Base-by-base conservation (phyloP, 2,797 vertebrate species). In the Micromesistius poutassou region DNA sequence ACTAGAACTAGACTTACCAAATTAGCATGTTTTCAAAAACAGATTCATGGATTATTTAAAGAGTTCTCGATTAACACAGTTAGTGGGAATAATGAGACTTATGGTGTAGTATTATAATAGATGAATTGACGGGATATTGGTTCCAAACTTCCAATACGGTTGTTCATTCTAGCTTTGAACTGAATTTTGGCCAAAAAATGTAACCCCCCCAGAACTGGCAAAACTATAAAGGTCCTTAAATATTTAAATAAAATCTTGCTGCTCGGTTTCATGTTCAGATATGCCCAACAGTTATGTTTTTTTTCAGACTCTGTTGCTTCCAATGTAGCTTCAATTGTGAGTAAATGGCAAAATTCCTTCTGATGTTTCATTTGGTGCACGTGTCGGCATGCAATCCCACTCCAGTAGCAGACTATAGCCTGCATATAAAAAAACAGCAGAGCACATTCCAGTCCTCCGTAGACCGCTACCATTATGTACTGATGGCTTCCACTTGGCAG, bases 381-480 rank as follows among this genome's bases (percentile, higher is more conserved):
- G n/a, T 62, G 55, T 62, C 22, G 25, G 55, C 55, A 22, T 10
- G n/a, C 55, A 22, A 55, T 55, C 50, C 4, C 50, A 55, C 50
- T 62, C 55, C 55, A 8, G 22, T 25, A 62, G 55, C 55, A n/a
- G 55, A 25, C 72, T 73, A 16, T 22, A 22, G 25, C 9, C 8
- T n/a, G 33, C 25, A 73, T 35, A 35, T 36, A 72, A 35, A 72
- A n/a, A 31, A 72, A 36, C 16, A 30, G 33, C 30, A 50, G 6
- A 74, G 30, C 28, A 50, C 55, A 74, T 6, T 36, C 30, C 19
- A 33, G 42, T 31, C 19, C 28, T 22, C 19, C 7, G 75, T 16
- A 70, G 62, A 76, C 77, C 19, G 73, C 72, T 80, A 73, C 78
- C 79, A 82, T 85, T 82, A 81, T 76, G 40, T 71, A 77, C 78